phyloP scores from a whole-genome alignment of 2,888 invertebrate genomes.

The Platypus cylindrus region DNA sequence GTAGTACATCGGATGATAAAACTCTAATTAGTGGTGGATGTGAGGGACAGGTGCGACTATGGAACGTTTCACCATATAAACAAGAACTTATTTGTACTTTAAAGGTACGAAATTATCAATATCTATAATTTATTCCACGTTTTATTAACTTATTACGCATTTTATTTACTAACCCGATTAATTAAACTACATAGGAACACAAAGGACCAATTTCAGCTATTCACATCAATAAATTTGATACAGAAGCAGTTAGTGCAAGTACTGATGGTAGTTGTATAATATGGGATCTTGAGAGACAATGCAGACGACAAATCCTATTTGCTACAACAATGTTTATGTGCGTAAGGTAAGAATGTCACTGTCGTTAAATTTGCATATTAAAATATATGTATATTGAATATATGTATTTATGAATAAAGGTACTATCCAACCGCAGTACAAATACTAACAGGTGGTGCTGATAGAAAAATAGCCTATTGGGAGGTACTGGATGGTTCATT shows the following conservation, averaged over 20 bases:
- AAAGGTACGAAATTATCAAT: no score
- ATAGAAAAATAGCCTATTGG: slow-evolving; percentile 81
- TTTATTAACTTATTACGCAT: no score
- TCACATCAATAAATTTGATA: slow-evolving; percentile 61
- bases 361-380: background rate
- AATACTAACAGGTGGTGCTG: slow-evolving; percentile 72
- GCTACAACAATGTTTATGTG: slow-evolving; percentile 77
- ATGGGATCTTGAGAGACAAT: slow-evolving; percentile 68
- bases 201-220: slow-evolving; percentile 77
- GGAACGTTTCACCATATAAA: slow-evolving; percentile 56
- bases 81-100: slow-evolving; percentile 61
- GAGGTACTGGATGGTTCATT: slow-evolving; percentile 73
- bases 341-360: slow-evolving; percentile 28
- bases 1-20: slow-evolving; percentile 54
- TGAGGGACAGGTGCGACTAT: slow-evolving; percentile 82
- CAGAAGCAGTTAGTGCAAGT: slow-evolving; percentile 78
- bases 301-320: slow-evolving; percentile 71
- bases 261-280: slow-evolving; percentile 88
- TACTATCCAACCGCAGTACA: slow-evolving; percentile 61
- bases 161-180: no score
- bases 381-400: background rate
- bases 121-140: no score
- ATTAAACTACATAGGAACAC: no score
- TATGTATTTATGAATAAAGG: slow-evolving; percentile 23
- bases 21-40: slow-evolving; percentile 79